These are phyloP conservation scores for Chymomyza costata DNA, from an alignment of 1,140 invertebrate genomes.

Conservation along the genomic window DNA sequence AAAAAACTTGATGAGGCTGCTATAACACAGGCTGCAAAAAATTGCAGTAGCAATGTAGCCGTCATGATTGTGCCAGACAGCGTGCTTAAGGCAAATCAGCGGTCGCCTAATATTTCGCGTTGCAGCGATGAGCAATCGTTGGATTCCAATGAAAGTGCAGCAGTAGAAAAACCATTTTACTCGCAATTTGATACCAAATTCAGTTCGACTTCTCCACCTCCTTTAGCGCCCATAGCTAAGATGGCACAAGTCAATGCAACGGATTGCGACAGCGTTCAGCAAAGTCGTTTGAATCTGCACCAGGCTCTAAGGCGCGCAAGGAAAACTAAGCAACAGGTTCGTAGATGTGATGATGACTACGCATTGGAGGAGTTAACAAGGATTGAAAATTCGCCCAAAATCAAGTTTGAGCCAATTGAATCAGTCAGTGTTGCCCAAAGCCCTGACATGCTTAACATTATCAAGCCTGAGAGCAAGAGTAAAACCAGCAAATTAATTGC, in stretches of 20 bases:
- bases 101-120: too few relatives aligned
- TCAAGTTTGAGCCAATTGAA: too few relatives aligned
- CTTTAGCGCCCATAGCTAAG: slow-evolving; percentile 41
- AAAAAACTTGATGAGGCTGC: neutral
- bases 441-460: too few relatives aligned
- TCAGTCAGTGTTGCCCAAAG: too few relatives aligned
- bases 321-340: slow-evolving; percentile 59
- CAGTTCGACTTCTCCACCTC: slow-evolving; percentile 34
- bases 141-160: neutral
- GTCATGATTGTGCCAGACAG: neutral
- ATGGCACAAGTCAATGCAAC: too few relatives aligned
- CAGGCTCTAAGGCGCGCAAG: slow-evolving; percentile 61
- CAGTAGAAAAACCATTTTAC: too few relatives aligned
- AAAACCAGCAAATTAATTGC: neutral
- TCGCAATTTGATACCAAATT: slow-evolving; percentile 20
- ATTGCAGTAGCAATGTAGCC: too few relatives aligned
- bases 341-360: slow-evolving; percentile 43
- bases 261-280: slow-evolving; percentile 32
- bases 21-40: neutral
- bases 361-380: slow-evolving; percentile 39
- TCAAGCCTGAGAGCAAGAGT: neutral
- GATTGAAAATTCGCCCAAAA: slow-evolving; percentile 10
- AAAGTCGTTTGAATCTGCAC: slow-evolving; percentile 59
- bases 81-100: too few relatives aligned
- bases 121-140: neutral